Evolutionary conservation across 2,888 invertebrate species (phyloP), one percentile per base, ranked within the genome.

Genomic region (Drosophila prolongata): DNA sequence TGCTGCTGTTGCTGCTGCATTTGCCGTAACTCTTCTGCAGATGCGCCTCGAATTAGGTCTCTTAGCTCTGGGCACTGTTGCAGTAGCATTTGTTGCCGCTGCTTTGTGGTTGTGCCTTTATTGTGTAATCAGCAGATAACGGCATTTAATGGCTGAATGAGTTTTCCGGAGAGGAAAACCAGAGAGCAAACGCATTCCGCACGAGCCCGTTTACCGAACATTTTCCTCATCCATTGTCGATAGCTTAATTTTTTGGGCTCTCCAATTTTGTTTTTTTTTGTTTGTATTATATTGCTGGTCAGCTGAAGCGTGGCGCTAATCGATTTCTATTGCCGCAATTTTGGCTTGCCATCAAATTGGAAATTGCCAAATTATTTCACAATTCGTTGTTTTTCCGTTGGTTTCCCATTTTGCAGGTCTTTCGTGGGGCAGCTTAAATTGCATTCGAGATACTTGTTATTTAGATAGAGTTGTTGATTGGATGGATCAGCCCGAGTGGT

Each of bases 111-210:
- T 71, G 60, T 77, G 85, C 76, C 79, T 90, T 90, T 89, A 89
- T 90, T 90, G 90, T 91, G 90, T 90, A 90, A 91, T 90, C 90
- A 91, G 84, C 82, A 90, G 90, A 90, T 91, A 90, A 90, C 91
- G 90, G 90, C 89, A 90, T 89, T 90, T 91, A 90, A 91, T 91
- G 90, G 90, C 90, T 90, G 90, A 90, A 91, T 90, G 90, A 85
- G 80, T 85, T 89, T 74, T 54, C 59, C 50, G 68, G 50, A 61
- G 47, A 60, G 68, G 19, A 46, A 14, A 40, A 38, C 42, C 37
- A 40, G 46, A 24, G 74, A 67, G 70, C 67, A 54, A 74, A 74
- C 66, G 64, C 81, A 82, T 87, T 87, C 75, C 79, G 65, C 72
- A 73, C 79, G 85, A 87, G 85, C 75, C 75, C 82, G 71, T 80